Evolutionary conservation across 53 echinoderm and acorn worm species (phyloP).

Genomic region (Luidia sarsii): DNA sequence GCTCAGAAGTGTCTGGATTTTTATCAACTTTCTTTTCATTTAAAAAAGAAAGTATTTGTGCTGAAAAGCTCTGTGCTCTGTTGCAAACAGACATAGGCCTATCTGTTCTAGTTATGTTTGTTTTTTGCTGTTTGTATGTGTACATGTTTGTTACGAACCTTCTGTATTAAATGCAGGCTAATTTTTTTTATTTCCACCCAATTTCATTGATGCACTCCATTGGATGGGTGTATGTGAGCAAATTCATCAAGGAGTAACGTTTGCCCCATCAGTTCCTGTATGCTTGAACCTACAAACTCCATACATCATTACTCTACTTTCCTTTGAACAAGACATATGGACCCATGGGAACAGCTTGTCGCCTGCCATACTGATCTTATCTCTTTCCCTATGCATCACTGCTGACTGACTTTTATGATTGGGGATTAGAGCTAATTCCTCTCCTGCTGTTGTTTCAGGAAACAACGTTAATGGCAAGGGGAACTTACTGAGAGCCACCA

Average conservation of each 20-base stretch:
- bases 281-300: no score
- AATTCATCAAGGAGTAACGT: neutral
- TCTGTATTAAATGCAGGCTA: neutral
- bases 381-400: conserved; percentile 25
- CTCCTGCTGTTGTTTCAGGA: conserved; percentile 56
- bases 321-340: neutral
- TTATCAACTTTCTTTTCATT: no score
- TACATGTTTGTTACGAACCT: no score
- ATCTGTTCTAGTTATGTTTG: no score
- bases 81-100: no score
- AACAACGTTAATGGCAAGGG: conserved; percentile 44
- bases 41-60: no score
- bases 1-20: no score
- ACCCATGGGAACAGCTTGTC: conserved; percentile 34
- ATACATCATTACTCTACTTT: neutral
- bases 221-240: no score
- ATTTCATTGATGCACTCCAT: neutral
- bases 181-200: neutral
- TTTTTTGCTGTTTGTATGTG: no score
- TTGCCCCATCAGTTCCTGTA: neutral
- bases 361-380: conserved; percentile 50
- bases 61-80: no score
- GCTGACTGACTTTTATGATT: conserved; percentile 57
- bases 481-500: conserved; percentile 25
- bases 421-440: conserved; percentile 56